Conservation (phyloP, 2,888 invertebrate genomes). For the Archaeoteleia sp. region DNA sequence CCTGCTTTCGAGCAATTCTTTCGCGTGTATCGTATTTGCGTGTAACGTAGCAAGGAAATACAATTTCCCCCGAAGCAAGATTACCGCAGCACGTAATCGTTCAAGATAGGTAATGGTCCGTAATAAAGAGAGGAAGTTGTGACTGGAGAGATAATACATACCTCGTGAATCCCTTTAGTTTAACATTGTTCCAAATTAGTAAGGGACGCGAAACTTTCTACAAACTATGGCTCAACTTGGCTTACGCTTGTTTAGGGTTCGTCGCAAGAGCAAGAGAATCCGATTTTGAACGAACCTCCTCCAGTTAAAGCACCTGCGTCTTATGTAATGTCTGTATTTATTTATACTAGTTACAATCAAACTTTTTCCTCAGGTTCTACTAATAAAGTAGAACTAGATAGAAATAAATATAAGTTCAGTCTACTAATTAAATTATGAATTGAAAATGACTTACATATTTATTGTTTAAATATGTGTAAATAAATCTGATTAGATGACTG, state of each 20-base stretch:
- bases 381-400: no score
- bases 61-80: neutral
- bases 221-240: slow-evolving; percentile 25
- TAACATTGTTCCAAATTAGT: slow-evolving; percentile 30
- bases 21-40: neutral
- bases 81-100: slow-evolving; percentile 13
- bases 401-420: no score
- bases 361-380: no score
- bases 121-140: slow-evolving; percentile 39
- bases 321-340: neutral
- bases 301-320: slow-evolving; percentile 27
- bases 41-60: neutral
- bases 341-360: neutral
- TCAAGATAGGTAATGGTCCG: slow-evolving; percentile 40
- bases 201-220: slow-evolving; percentile 26
- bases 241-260: slow-evolving; percentile 28
- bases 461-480: no score
- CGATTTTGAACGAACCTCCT: slow-evolving; percentile 34
- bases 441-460: no score
- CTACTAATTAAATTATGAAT: no score
- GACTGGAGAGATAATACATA: slow-evolving; percentile 28
- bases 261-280: slow-evolving; percentile 30
- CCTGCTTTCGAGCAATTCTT: no score
- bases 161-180: slow-evolving; percentile 35
- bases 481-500: no score